Percentiles rank a stretch among this genome's conserved stretches.
Evolutionary conservation across 2,888 invertebrate genomes (phyloP).

Genomic region (Epiblema foenella): DNA sequence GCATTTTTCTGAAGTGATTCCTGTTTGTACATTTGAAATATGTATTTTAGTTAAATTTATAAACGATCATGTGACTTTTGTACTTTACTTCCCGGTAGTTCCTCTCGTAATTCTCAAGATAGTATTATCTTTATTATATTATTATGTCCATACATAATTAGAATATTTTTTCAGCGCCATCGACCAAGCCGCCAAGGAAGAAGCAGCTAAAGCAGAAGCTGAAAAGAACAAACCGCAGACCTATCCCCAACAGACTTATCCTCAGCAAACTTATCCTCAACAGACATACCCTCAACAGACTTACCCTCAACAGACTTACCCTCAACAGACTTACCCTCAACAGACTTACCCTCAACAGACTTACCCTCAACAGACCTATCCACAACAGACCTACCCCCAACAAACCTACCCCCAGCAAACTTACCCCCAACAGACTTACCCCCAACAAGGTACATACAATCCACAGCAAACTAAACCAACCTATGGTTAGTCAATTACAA

Average conservation of each 20-base stretch:
- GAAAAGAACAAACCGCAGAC: constrained; percentile 61
- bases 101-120: background rate
- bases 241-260: constrained; percentile 45
- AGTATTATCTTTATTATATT: background rate
- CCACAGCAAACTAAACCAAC: constrained; percentile 45
- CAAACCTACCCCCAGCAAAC: constrained; percentile 43
- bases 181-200: constrained; percentile 68
- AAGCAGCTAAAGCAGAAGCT: constrained; percentile 62
- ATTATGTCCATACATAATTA: background rate
- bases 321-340: constrained; percentile 47
- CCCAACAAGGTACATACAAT: constrained; percentile 32
- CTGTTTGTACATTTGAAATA: no score
- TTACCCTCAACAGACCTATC: constrained; percentile 47
- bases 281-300: constrained; percentile 44
- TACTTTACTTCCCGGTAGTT: background rate
- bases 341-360: constrained; percentile 48
- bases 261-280: constrained; percentile 41
- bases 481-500: constrained; percentile 41
- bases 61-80: background rate
- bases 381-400: constrained; percentile 48
- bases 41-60: background rate
- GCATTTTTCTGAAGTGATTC: no score
- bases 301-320: constrained; percentile 47
- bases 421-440: constrained; percentile 47
- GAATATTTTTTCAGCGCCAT: constrained; percentile 58